Percentiles rank a stretch among this genome's conserved stretches.
phyloP scores from a whole-genome alignment of 2,113 vertebrate species.

The Mirounga angustirostris region DNA sequence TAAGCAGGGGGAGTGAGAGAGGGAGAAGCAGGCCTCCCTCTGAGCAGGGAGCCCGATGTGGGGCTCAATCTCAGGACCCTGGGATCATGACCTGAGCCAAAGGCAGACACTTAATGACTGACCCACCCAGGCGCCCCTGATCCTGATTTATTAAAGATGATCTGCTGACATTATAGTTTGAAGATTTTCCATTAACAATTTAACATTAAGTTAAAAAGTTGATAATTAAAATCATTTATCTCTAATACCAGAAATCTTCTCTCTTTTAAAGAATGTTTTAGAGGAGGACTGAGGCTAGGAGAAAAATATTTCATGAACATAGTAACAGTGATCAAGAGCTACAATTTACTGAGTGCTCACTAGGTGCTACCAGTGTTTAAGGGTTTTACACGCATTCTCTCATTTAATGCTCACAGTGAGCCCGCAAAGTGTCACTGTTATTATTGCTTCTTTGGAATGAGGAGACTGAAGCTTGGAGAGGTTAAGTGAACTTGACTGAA shows the following conservation, averaged over 20 bases:
- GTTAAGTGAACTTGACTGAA: neutral
- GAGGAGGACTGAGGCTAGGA: neutral
- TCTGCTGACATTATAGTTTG: neutral
- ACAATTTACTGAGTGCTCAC: neutral
- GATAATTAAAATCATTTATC: slow-evolving; percentile 23
- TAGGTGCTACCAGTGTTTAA: neutral
- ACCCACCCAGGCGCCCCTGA: neutral
- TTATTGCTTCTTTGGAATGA: neutral
- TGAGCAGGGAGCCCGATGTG: no score
- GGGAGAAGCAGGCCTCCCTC: no score
- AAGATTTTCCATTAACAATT: slow-evolving; percentile 40
- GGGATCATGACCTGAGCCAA: no score
- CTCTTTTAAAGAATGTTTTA: neutral
- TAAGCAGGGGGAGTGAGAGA: no score
- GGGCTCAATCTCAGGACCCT: no score
- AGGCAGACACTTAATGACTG: no score
- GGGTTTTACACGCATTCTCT: neutral
- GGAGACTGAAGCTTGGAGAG: neutral
- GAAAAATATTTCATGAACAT: slow-evolving; percentile 14
- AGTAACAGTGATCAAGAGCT: neutral
- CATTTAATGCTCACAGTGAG: neutral
- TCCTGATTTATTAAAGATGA: slow-evolving; percentile 1
- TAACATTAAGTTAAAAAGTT: slow-evolving; percentile 40
- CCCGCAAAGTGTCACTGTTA: neutral
- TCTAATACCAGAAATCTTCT: slow-evolving; percentile 9